These are phyloP conservation scores for Aphis gossypii DNA, from an alignment of 1,140 invertebrate genomes.

Conservation along the genomic window DNA sequence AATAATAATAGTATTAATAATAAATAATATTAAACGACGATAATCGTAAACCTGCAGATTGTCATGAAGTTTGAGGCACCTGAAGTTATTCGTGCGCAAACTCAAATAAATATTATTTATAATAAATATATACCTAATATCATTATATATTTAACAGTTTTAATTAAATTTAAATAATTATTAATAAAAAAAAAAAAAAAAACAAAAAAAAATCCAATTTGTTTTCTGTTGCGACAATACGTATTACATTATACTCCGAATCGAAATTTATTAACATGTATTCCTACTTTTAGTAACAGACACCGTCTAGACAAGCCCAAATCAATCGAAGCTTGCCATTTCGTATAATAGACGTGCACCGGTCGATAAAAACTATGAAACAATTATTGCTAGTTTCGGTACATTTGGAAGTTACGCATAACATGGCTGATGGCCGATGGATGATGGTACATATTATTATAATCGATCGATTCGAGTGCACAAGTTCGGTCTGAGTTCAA, in stretches of 20 bases:
- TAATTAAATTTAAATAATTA: neutral
- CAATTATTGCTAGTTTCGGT: neutral
- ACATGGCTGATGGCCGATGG: neutral
- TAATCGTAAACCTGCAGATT: slow-evolving; percentile 10
- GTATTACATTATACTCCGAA: neutral
- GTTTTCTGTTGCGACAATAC: neutral
- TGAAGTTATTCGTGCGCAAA: neutral
- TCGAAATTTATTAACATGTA: fast-evolving
- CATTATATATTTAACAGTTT: neutral
- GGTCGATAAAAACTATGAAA: neutral
- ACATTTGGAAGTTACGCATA: neutral
- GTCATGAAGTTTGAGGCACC: neutral
- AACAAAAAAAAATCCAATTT: neutral
- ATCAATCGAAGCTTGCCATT: neutral
- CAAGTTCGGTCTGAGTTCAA: neutral
- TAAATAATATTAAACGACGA: neutral
- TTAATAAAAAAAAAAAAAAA: neutral
- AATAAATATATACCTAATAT: neutral
- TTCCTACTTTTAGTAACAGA: neutral
- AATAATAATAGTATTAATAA: neutral
- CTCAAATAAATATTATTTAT: neutral
- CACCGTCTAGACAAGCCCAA: neutral
- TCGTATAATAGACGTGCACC: neutral
- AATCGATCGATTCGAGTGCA: neutral
- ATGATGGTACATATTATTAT: neutral